Conservation (phyloP, 2,797 vertebrate species). For the Sciaenops ocellatus region DNA sequence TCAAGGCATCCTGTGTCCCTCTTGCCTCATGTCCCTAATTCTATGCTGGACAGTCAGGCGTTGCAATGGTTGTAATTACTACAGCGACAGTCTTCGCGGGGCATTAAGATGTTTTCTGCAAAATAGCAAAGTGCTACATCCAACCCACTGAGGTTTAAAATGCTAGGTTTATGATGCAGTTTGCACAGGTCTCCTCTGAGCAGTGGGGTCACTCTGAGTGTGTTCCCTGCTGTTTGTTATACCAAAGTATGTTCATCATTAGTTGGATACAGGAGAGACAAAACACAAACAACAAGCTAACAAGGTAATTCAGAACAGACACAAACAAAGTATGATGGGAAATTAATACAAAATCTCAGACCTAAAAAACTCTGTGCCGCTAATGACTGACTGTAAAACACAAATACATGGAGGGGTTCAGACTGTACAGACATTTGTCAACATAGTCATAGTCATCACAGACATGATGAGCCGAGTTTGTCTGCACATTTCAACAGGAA, state of each 20-base stretch:
- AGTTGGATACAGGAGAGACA: conserved; percentile 17
- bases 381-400: background rate
- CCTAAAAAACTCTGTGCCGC: background rate
- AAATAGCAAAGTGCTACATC: conserved; percentile 22
- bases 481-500: conserved; percentile 26
- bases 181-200: conserved; percentile 10
- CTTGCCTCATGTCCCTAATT: conserved; percentile 57
- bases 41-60: conserved; percentile 49
- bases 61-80: conserved; percentile 56
- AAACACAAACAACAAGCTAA: conserved; percentile 30
- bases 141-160: conserved; percentile 24
- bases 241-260: conserved; percentile 38
- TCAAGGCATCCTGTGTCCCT: conserved; percentile 63
- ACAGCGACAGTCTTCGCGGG: conserved; percentile 31
- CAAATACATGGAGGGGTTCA: background rate
- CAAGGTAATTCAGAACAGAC: conserved; percentile 42
- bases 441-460: background rate
- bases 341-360: background rate
- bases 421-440: background rate
- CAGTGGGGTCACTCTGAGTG: conserved; percentile 14
- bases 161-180: background rate
- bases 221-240: conserved; percentile 33
- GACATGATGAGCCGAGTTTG: conserved; percentile 15
- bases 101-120: conserved; percentile 33
- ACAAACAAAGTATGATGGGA: background rate